These are phyloP conservation scores for Brevimyrus niger DNA, from an alignment of 2,113 vertebrate species.

Conservation along the genomic window DNA sequence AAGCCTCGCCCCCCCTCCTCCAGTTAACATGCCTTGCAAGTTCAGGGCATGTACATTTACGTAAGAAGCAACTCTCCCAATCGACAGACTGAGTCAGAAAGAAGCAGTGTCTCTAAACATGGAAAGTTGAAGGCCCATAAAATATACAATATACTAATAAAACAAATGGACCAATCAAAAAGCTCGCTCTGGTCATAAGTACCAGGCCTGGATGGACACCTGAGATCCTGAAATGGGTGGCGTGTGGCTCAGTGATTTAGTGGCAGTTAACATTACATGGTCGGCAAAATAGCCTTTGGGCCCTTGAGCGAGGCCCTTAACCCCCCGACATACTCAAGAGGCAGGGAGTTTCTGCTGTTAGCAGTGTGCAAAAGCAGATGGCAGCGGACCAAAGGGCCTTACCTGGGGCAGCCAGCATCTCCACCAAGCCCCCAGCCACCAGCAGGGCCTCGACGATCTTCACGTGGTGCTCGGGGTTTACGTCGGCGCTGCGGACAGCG, in stretches of 20 bases:
- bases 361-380: neutral
- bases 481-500: constrained; percentile 49
- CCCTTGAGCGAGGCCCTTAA: neutral
- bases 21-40: neutral
- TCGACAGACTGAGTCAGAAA: neutral
- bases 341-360: neutral
- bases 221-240: neutral
- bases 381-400: constrained; percentile 26
- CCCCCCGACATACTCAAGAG: neutral
- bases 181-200: neutral
- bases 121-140: neutral
- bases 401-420: constrained; percentile 66
- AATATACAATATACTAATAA: neutral
- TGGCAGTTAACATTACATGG: neutral
- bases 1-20: neutral
- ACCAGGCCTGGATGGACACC: neutral
- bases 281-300: neutral
- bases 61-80: neutral
- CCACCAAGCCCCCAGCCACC: constrained; percentile 44
- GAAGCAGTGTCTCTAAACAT: neutral
- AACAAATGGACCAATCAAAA: neutral
- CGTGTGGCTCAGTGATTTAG: neutral
- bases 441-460: constrained; percentile 69
- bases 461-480: constrained; percentile 57
- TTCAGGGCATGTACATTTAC: neutral